Percentiles rank a stretch among this genome's conserved stretches.
phyloP scores from a whole-genome alignment of 2,113 vertebrate genomes.

The Sturnus vulgaris region DNA sequence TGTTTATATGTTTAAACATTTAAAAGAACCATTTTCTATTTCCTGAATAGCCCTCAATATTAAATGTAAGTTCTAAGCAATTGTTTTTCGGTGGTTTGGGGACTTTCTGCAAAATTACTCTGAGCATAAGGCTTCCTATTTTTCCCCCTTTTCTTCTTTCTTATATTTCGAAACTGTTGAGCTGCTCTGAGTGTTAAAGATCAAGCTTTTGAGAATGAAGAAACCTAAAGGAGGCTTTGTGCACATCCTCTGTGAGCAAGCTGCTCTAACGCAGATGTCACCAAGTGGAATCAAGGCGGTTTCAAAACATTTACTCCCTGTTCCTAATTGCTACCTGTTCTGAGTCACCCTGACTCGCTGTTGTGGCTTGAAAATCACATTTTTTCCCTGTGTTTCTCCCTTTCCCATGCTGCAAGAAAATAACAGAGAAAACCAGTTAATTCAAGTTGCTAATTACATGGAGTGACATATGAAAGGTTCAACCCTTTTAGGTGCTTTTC shows the following conservation, averaged over 20 bases:
- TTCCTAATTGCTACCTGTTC: neutral
- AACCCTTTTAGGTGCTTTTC: neutral
- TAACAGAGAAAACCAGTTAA: neutral
- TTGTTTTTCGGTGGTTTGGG: constrained; percentile 39
- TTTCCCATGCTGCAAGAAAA: neutral
- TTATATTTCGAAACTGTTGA: neutral
- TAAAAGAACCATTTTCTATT: constrained; percentile 48
- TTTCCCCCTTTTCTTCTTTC: neutral
- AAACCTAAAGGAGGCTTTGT: neutral
- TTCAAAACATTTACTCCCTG: neutral
- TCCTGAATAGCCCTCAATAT: constrained; percentile 60
- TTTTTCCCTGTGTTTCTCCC: neutral
- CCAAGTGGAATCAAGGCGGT: neutral
- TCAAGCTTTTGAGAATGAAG: neutral
- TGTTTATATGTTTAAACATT: constrained; percentile 67
- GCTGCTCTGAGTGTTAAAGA: neutral
- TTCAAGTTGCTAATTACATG: neutral
- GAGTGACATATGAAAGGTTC: neutral
- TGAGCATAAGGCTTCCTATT: neutral
- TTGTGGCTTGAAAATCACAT: neutral
- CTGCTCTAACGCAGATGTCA: neutral
- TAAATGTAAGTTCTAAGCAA: constrained; percentile 70
- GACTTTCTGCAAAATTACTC: constrained; percentile 17
- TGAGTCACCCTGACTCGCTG: neutral
- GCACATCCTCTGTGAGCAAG: neutral